Evolutionary conservation across 1,140 invertebrate species (phyloP).

Genomic region (Amyelois transitella): DNA sequence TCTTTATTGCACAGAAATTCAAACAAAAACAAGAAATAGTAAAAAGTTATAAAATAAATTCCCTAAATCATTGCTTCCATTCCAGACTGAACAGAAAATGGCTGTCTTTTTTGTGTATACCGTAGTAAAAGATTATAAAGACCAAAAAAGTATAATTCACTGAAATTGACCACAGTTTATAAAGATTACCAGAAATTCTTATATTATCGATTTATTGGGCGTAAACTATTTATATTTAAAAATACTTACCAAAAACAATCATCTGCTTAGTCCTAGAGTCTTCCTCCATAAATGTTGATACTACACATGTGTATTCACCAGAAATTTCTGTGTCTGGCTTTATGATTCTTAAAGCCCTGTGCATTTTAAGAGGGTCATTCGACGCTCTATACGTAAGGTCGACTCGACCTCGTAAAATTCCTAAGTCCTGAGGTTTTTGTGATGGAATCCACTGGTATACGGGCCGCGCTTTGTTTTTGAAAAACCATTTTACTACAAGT

Average conservation of each 20-base stretch:
- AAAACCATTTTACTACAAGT: conserved; percentile 87
- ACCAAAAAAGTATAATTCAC: no score
- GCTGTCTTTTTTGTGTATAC: no score
- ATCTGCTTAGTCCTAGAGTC: conserved; percentile 79
- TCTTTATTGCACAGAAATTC: no score
- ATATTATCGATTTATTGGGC: not conserved
- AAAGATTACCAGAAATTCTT: no score
- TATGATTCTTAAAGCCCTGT: conserved; percentile 80
- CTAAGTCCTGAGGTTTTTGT: conserved; percentile 76
- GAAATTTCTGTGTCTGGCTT: conserved; percentile 81
- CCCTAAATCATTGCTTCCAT: no score
- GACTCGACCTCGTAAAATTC: conserved; percentile 78
- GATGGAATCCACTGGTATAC: conserved; percentile 87
- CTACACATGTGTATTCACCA: conserved; percentile 83
- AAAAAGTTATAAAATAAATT: no score
- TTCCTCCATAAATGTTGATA: conserved; percentile 81
- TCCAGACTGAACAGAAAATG: no score
- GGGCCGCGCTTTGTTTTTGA: conserved; percentile 78
- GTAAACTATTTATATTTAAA: not conserved
- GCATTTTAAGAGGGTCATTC: conserved; percentile 74
- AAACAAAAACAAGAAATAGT: no score
- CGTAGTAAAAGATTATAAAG: no score
- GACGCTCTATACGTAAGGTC: conserved; percentile 78
- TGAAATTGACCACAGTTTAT: no score
- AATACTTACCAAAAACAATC: conserved; percentile 81